Conservation (phyloP, 2,797 vertebrate genomes). For the Phrynocephalus vlangalii region DNA sequence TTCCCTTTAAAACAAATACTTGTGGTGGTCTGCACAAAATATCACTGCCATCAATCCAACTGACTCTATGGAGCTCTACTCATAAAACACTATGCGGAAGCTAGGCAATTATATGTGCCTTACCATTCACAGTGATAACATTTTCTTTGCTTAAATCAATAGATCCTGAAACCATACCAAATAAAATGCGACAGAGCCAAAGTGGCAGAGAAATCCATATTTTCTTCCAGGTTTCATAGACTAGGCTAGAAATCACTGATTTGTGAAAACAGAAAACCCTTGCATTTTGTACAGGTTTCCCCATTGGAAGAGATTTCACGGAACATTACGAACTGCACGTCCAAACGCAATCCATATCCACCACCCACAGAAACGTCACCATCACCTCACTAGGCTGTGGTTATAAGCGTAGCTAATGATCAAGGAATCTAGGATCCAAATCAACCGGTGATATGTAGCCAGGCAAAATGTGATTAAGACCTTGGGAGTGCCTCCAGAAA, state of each 20-base stretch:
- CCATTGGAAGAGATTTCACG: conserved; percentile 35
- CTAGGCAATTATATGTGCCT: conserved; percentile 66
- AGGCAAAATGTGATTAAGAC: conserved; percentile 22
- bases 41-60: conserved; percentile 58
- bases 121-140: conserved; percentile 51
- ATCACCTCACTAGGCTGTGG: conserved; percentile 32
- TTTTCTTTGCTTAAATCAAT: conserved; percentile 39
- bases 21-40: conserved; percentile 66
- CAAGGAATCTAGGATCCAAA: neutral
- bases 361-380: neutral
- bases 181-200: conserved; percentile 37
- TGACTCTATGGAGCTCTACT: conserved; percentile 51
- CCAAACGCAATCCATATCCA: neutral
- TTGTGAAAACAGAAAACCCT: conserved; percentile 60
- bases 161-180: conserved; percentile 52
- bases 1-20: conserved; percentile 68
- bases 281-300: conserved; percentile 42
- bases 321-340: conserved; percentile 13
- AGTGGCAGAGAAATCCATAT: conserved; percentile 40
- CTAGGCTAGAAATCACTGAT: conserved; percentile 60
- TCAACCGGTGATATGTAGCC: conserved; percentile 37
- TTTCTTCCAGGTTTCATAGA: conserved; percentile 53
- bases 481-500: conserved; percentile 37
- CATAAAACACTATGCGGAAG: conserved; percentile 64
- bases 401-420: neutral